A percentile compares a stretch with the other conserved stretches of the same genome.
Conservation (phyloP, 2,797 vertebrate species). For the Enteromius anoplus region DNA sequence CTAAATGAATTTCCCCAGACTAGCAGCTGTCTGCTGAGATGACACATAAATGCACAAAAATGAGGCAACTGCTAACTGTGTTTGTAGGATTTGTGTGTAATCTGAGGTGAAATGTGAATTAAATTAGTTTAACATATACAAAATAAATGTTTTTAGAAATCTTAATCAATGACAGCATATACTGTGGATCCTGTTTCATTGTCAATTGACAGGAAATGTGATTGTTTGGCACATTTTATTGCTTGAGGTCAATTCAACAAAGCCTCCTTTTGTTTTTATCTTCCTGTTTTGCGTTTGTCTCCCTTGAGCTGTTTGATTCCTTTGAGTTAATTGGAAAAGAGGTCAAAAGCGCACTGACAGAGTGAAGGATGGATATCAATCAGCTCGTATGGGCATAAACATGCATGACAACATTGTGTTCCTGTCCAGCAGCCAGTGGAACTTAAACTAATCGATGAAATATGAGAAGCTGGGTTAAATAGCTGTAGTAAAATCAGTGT, state of each 20-base stretch:
- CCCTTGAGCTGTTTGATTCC: conserved; percentile 20
- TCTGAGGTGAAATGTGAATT: not conserved
- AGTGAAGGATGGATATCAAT: conserved; percentile 1
- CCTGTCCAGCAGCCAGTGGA: not conserved
- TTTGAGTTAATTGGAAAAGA: conserved; percentile 29
- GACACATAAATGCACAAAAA: not conserved
- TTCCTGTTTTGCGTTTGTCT: conserved; percentile 20
- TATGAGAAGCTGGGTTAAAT: conserved; percentile 9
- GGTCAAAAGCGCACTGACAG: not conserved
- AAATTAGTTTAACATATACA: not conserved
- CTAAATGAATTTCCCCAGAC: conserved; percentile 20
- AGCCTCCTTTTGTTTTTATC: not conserved
- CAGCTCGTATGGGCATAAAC: not conserved
- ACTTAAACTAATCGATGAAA: conserved; percentile 18
- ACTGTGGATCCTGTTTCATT: not conserved
- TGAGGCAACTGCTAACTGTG: not conserved
- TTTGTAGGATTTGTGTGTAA: conserved; percentile 18
- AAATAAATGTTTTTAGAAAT: not conserved
- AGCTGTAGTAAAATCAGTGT: not conserved
- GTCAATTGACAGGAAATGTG: not conserved
- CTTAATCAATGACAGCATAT: not conserved
- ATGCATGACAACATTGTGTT: conserved; percentile 9
- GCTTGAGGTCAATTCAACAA: conserved; percentile 20
- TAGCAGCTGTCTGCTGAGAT: conserved; percentile 32
- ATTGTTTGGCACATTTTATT: not conserved